Evolutionary conservation across 2,888 invertebrate genomes (phyloP), one percentile per base, ranked within the genome.

Genomic region (Gymnosoma rotundatum): DNA sequence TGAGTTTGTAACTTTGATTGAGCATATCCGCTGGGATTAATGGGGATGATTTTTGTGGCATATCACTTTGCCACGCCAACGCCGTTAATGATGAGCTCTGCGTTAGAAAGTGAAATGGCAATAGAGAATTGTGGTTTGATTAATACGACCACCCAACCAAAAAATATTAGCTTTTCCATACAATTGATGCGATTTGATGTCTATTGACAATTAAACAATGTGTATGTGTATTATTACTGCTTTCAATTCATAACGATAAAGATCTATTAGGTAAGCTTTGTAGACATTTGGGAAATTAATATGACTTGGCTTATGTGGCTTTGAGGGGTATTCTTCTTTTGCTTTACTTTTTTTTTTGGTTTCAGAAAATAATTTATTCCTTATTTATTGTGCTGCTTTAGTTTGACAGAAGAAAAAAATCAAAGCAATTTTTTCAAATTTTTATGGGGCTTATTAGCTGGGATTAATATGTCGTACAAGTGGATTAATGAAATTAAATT

Each of bases 1-100:
- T 70, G 74, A 73, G 78, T 64, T 81, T 81, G 78, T 81, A 89
- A 88, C 89, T 89, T 89, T 91, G 91, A 91, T 91, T 91, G 91
- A 91, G 89, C 89, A 90, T 89, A 91, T 91, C 91, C 91, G 89
- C 87, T 88, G 91, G 91, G 90, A 91, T 91, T 89, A 90, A 88
- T 88, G 87, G 83, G 83, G 87, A 87, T 87, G 88, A 88, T 85
- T 88, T 86, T 86, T 87, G 87, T 87, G 75, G 81, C 48, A 80
- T 69, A 69, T 70, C 61, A 63, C 56, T 70, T 78, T 78, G 83
- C 78, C 69, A 48, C 50, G 45, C 45, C 61, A 48, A 63, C 50
- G 20, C 32, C 58, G 70, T 52, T 70, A 78, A 74, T 81, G 84
- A 84, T 81, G 84, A 78, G 73, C 38, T 61, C 36, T 63, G 25